These are phyloP conservation scores for Drosophila borborema DNA, from an alignment of 2,888 invertebrate genomes.

Conservation along the genomic window DNA sequence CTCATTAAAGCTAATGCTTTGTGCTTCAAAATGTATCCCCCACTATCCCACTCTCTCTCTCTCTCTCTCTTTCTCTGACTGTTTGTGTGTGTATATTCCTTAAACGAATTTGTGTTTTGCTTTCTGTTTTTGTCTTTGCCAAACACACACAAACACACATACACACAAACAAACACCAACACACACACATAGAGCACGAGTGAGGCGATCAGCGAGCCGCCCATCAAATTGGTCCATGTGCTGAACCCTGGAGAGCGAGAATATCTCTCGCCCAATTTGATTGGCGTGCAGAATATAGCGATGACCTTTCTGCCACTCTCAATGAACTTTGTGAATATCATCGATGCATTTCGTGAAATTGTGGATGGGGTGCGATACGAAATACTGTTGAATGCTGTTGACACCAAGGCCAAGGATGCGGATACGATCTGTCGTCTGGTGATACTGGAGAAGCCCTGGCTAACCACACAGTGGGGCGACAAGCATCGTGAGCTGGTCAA, in stretches of 20 bases:
- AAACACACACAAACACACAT: too few relatives aligned
- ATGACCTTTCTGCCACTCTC: slow-evolving; percentile 83
- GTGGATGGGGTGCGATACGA: slow-evolving; percentile 84
- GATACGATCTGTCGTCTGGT: slow-evolving; percentile 87
- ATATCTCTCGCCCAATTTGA: slow-evolving; percentile 83
- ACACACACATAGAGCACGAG: slow-evolving; percentile 37
- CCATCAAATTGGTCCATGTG: slow-evolving; percentile 79
- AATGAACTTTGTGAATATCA: slow-evolving; percentile 83
- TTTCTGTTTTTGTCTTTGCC: slow-evolving; percentile 66
- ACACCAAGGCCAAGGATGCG: slow-evolving; percentile 78
- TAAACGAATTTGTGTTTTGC: slow-evolving; percentile 67
- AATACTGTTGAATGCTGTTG: slow-evolving; percentile 81
- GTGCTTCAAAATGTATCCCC: neutral
- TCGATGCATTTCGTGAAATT: slow-evolving; percentile 84
- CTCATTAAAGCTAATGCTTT: slow-evolving; percentile 35
- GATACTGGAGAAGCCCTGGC: slow-evolving; percentile 89
- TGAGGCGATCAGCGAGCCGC: slow-evolving; percentile 70
- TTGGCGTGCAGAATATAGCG: slow-evolving; percentile 84
- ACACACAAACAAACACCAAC: slow-evolving; percentile 33
- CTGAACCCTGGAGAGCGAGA: slow-evolving; percentile 84
- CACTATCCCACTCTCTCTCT: neutral
- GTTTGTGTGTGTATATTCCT: slow-evolving; percentile 61
- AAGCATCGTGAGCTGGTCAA: slow-evolving; percentile 87
- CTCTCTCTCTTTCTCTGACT: neutral
- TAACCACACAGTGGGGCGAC: slow-evolving; percentile 86